phyloP scores from a whole-genome alignment of 2,888 invertebrate genomes.

The Cryptocephalus primarius region DNA sequence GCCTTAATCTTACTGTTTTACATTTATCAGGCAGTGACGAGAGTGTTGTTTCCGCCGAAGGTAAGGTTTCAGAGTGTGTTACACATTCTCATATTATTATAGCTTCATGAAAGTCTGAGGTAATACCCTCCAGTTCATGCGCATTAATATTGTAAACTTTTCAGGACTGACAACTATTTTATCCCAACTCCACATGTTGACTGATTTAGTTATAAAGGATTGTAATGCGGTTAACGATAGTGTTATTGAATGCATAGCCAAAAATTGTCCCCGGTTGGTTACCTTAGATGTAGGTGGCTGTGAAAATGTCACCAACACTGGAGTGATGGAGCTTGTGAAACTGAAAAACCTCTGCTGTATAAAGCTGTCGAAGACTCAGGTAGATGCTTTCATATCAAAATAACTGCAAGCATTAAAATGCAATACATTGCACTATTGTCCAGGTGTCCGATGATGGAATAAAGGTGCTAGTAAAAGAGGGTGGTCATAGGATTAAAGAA shows the following conservation, averaged over 20 bases:
- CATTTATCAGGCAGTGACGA: conserved; percentile 19
- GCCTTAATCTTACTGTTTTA: conserved; percentile 23
- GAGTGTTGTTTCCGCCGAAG: conserved; percentile 17
- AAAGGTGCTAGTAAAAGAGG: conserved; percentile 21
- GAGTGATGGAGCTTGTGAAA: conserved; percentile 21
- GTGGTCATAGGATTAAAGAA: conserved; percentile 25
- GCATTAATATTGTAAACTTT: not conserved
- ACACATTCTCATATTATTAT: no score
- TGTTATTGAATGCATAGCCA: conserved; percentile 41
- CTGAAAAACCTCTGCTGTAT: conserved; percentile 25
- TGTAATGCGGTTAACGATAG: conserved; percentile 40
- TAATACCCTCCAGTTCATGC: no score
- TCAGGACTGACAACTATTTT: conserved; percentile 27
- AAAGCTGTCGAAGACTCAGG: conserved; percentile 31
- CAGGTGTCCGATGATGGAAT: conserved; percentile 31
- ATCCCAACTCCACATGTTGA: conserved; percentile 20
- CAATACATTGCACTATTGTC: conserved; percentile 5
- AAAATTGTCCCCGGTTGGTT: conserved; percentile 38
- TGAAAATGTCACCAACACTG: conserved; percentile 26
- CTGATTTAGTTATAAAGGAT: conserved; percentile 22
- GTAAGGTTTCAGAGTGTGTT: conserved; percentile 9
- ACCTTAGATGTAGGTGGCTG: conserved; percentile 40
- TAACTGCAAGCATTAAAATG: not conserved
- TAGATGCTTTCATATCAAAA: conserved; percentile 13
- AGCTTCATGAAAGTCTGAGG: no score